phyloP scores from a whole-genome alignment of 2,888 invertebrate genomes.

The Carcina quercana region DNA sequence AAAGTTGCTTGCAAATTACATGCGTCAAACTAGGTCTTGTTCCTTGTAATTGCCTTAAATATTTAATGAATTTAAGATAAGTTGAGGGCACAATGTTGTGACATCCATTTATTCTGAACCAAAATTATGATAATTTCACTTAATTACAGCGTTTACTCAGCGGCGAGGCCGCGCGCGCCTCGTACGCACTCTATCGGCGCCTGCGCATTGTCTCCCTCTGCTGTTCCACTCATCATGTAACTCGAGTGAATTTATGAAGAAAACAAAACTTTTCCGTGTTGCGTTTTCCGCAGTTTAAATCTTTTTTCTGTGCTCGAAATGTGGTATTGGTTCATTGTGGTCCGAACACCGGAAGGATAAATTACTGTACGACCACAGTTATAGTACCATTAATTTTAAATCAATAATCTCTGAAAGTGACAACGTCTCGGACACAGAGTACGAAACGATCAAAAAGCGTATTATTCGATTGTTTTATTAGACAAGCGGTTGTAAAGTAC shows the following conservation, averaged over 20 bases:
- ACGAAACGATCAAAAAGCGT: slow-evolving; percentile 29
- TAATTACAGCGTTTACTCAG: slow-evolving; percentile 68
- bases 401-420: slow-evolving; percentile 21
- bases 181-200: slow-evolving; percentile 44
- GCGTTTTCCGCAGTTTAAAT: slow-evolving; percentile 32
- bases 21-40: too few species aligned
- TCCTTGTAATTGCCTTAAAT: too few species aligned
- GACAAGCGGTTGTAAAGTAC: slow-evolving; percentile 49
- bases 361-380: slow-evolving; percentile 4
- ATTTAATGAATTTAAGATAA: slow-evolving; percentile 2
- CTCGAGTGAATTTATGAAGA: slow-evolving; percentile 49
- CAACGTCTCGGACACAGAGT: slow-evolving; percentile 26
- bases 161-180: slow-evolving; percentile 46
- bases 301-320: slow-evolving; percentile 16
- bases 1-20: too few species aligned
- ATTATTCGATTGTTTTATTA: slow-evolving; percentile 61
- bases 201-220: slow-evolving; percentile 39
- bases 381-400: slow-evolving; percentile 19
- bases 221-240: slow-evolving; percentile 31
- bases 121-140: slow-evolving; percentile 70
- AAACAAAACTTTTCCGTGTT: slow-evolving; percentile 55
- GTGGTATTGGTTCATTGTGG: slow-evolving; percentile 1
- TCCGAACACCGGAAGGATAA: background rate
- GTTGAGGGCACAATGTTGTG: slow-evolving; percentile 52
- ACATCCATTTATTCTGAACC: slow-evolving; percentile 61